These are phyloP conservation scores for Brenthis ino DNA, from an alignment of 2,888 invertebrate genomes.

Conservation along the genomic window DNA sequence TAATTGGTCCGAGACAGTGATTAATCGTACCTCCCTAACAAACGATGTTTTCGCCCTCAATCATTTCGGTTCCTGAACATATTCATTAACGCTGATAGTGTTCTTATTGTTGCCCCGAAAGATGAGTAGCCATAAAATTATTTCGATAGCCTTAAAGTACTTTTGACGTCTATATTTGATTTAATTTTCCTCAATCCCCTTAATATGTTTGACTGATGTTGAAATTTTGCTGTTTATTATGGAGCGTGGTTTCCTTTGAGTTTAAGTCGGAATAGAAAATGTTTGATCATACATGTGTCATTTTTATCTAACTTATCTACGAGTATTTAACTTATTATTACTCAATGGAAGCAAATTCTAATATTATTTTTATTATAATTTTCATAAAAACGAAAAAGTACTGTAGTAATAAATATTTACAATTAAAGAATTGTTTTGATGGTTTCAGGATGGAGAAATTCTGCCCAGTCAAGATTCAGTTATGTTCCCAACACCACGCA, in stretches of 20 bases:
- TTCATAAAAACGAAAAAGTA: too few species aligned
- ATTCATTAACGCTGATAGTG: conserved; percentile 51
- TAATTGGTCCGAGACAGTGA: conserved; percentile 57
- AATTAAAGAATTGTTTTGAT: conserved; percentile 25
- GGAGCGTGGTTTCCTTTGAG: not conserved
- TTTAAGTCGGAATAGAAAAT: too few species aligned
- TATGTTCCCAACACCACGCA: conserved; percentile 67
- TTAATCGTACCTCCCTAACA: conserved; percentile 45
- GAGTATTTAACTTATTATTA: too few species aligned
- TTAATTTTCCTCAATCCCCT: not conserved
- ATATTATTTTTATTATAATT: too few species aligned
- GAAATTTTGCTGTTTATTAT: not conserved
- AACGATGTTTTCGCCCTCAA: conserved; percentile 49
- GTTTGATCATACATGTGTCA: too few species aligned
- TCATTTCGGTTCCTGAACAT: conserved; percentile 55
- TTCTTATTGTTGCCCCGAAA: conserved; percentile 38
- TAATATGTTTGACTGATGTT: too few species aligned
- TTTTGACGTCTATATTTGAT: conserved; percentile 13
- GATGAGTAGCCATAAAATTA: conserved; percentile 36
- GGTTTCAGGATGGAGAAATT: conserved; percentile 65
- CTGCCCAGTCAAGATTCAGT: conserved; percentile 74
- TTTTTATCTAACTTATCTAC: too few species aligned
- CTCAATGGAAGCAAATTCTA: too few species aligned
- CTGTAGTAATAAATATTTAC: not conserved
- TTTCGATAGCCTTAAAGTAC: conserved; percentile 22